A percentile compares a stretch with the other conserved stretches of the same genome.
Evolutionary conservation across 2,797 vertebrate genomes (phyloP).

Genomic region (Cyclopterus lumpus): DNA sequence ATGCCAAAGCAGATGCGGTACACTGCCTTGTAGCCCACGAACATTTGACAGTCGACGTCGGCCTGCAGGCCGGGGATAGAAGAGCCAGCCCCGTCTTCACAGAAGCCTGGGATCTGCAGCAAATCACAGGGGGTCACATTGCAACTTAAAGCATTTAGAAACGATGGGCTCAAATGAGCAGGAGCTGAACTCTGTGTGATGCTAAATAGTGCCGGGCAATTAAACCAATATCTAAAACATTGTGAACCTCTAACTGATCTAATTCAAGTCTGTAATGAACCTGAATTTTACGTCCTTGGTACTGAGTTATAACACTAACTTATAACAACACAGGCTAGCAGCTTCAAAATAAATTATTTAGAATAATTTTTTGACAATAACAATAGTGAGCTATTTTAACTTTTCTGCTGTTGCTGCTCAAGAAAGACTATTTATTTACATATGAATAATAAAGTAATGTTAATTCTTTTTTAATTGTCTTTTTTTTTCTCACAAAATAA

Average conservation of each 20-base stretch:
- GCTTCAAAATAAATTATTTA: no score
- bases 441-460: no score
- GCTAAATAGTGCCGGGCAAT: background rate
- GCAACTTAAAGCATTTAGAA: background rate
- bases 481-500: no score
- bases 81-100: slow-evolving; percentile 84
- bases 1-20: slow-evolving; percentile 94
- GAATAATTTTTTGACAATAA: no score
- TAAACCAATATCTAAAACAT: background rate
- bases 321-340: no score
- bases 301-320: no score
- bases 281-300: background rate
- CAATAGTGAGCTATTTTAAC: no score
- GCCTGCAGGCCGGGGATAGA: slow-evolving; percentile 66
- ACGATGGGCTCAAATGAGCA: background rate
- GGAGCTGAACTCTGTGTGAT: background rate
- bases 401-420: no score
- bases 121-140: slow-evolving; percentile 16
- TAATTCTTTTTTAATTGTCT: no score
- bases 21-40: slow-evolving; percentile 93
- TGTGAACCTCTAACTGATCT: no score
- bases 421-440: no score
- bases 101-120: slow-evolving; percentile 92
- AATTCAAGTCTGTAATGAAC: background rate
- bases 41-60: slow-evolving; percentile 86